Percentiles rank a stretch among this genome's conserved stretches.
These are phyloP conservation scores for Maniola jurtina DNA, from an alignment of 1,140 invertebrate genomes.

Conservation along the genomic window DNA sequence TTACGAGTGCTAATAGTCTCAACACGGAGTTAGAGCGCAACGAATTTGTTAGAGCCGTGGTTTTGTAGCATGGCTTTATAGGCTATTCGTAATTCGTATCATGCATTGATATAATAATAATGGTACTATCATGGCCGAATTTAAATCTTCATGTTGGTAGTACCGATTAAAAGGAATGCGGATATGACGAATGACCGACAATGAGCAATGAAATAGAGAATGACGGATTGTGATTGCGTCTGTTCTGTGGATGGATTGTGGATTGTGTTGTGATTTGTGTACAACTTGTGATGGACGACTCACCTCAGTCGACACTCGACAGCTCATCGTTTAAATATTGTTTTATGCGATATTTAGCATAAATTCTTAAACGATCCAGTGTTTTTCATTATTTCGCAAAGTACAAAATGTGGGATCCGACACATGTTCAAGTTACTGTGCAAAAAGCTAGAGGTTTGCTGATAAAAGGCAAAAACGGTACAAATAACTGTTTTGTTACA, in stretches of 20 bases:
- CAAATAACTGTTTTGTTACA: conserved; percentile 97
- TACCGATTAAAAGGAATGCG: conserved; percentile 12
- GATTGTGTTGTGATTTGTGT: conserved; percentile 30
- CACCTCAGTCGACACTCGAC: conserved; percentile 4
- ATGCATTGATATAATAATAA: no score
- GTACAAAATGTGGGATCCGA: conserved; percentile 88
- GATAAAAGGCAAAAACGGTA: conserved; percentile 93
- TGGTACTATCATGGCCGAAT: no score
- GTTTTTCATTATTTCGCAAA: conserved; percentile 12
- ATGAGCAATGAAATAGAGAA: conserved; percentile 29
- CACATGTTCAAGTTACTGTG: conserved; percentile 91
- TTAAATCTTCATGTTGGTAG: conserved; percentile 3
- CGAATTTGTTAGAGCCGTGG: no score
- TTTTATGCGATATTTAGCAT: conserved; percentile 17
- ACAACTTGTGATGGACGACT: conserved; percentile 33
- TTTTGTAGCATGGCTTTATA: no score
- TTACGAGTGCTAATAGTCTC: no score
- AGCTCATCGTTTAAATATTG: conserved; percentile 40
- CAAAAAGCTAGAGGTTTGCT: conserved; percentile 86
- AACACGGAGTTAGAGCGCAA: no score
- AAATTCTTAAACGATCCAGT: conserved; percentile 17
- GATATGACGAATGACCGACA: conserved; percentile 27
- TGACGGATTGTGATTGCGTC: conserved; percentile 30
- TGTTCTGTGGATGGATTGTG: no score
- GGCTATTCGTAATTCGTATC: no score